phyloP scores from a whole-genome alignment of 2,888 invertebrate species.

The Sceliomorpha sp. region DNA sequence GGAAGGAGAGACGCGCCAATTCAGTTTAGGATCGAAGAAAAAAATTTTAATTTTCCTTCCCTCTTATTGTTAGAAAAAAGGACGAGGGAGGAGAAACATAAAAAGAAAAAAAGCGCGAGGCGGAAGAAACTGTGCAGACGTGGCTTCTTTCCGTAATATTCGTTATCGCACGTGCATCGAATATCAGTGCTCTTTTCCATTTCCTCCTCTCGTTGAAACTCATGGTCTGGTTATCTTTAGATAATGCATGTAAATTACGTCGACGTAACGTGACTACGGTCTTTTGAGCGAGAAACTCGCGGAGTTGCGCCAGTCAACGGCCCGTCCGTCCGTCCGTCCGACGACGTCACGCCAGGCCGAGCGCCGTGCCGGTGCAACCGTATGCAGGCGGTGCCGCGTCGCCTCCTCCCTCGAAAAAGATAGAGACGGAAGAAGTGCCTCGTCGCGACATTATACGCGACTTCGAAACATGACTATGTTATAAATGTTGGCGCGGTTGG shows the following conservation, averaged over 20 bases:
- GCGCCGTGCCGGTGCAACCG: constrained; percentile 30
- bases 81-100: too few species aligned
- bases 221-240: constrained; percentile 59
- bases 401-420: constrained; percentile 42
- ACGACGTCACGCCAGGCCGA: constrained; percentile 61
- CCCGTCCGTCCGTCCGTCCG: constrained; percentile 51
- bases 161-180: too few species aligned
- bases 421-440: too few species aligned
- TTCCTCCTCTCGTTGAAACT: constrained; percentile 38
- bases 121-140: too few species aligned
- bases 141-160: too few species aligned
- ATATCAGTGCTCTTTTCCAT: too few species aligned
- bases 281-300: constrained; percentile 53
- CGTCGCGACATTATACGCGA: constrained; percentile 52
- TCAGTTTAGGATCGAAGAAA: too few species aligned
- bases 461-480: constrained; percentile 58
- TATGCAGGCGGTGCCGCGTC: neutral
- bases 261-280: constrained; percentile 65
- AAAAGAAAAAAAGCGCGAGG: too few species aligned
- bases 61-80: too few species aligned
- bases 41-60: too few species aligned
- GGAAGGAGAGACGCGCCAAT: too few species aligned
- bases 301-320: constrained; percentile 60
- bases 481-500: constrained; percentile 59
- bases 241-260: constrained; percentile 72